phyloP scores from a whole-genome alignment of 2,888 invertebrate species.

The Frankliniella intonsa region DNA sequence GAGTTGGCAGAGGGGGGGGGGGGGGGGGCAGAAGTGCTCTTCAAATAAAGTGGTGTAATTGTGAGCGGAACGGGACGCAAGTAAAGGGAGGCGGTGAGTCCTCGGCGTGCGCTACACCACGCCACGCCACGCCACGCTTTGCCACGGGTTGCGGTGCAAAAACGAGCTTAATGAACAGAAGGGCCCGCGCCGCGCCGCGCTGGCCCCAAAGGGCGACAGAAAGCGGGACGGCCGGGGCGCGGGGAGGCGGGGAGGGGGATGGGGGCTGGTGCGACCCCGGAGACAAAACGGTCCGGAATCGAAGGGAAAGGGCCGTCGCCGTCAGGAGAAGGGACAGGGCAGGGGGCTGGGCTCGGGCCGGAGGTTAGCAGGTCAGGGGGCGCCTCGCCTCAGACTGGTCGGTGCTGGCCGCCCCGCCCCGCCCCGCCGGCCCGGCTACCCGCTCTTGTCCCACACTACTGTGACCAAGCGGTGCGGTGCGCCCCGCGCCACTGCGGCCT shows the following conservation, averaged over 20 bases:
- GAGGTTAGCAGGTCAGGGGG: too few relatives aligned
- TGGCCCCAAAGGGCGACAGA: too few relatives aligned
- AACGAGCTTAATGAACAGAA: too few relatives aligned
- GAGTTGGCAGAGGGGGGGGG: background rate
- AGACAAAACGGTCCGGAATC: background rate
- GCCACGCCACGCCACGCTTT: too few relatives aligned
- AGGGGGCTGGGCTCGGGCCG: too few relatives aligned
- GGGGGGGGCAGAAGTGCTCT: background rate
- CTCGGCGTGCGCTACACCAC: too few relatives aligned
- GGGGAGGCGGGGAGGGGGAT: too few relatives aligned
- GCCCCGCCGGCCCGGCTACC: too few relatives aligned
- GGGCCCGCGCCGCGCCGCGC: too few relatives aligned
- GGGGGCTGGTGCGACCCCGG: background rate
- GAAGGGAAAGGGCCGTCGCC: background rate
- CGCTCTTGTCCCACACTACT: slow-evolving; percentile 35
- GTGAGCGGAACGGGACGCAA: background rate
- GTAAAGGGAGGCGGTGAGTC: background rate
- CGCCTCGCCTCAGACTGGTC: too few relatives aligned
- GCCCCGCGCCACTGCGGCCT: slow-evolving; percentile 33
- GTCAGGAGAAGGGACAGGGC: background rate
- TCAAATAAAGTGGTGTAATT: background rate
- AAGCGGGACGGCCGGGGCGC: too few relatives aligned
- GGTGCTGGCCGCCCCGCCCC: slow-evolving; percentile 12
- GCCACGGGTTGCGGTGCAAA: too few relatives aligned
- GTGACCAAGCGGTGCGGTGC: slow-evolving; percentile 34